phyloP scores from a whole-genome alignment of 2,113 vertebrate genomes.

The Etia nguti region DNA sequence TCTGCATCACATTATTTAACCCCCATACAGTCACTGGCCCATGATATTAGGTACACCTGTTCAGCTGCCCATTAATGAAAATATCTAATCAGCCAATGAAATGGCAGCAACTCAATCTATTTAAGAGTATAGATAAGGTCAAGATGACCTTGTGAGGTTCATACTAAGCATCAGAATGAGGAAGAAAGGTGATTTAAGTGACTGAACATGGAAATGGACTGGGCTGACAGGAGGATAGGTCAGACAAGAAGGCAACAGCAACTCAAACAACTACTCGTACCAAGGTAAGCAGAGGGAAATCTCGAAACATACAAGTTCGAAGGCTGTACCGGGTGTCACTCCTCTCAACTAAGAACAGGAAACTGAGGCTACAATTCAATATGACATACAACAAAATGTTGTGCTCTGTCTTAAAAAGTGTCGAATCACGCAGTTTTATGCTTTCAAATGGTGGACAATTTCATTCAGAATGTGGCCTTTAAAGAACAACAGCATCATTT shows the following conservation, averaged over 20 bases:
- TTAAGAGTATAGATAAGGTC: not conserved
- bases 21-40: not conserved
- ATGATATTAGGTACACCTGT: not conserved
- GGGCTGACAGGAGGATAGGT: not conserved
- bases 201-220: not conserved
- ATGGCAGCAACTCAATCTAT: not conserved
- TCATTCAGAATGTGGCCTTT: not conserved
- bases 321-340: not conserved
- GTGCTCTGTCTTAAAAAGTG: not conserved
- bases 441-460: not conserved
- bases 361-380: not conserved
- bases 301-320: not conserved
- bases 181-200: not conserved
- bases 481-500: not conserved
- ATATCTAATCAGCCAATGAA: not conserved
- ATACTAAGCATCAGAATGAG: not conserved
- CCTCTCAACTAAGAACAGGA: not conserved
- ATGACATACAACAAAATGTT: not conserved
- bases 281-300: not conserved
- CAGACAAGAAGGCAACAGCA: not conserved
- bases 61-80: not conserved
- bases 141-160: not conserved
- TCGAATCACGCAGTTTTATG: accelerated
- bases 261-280: not conserved
- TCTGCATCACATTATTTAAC: not conserved